Conservation (phyloP, 2,113 vertebrate species). For the Coreoperca whiteheadi region DNA sequence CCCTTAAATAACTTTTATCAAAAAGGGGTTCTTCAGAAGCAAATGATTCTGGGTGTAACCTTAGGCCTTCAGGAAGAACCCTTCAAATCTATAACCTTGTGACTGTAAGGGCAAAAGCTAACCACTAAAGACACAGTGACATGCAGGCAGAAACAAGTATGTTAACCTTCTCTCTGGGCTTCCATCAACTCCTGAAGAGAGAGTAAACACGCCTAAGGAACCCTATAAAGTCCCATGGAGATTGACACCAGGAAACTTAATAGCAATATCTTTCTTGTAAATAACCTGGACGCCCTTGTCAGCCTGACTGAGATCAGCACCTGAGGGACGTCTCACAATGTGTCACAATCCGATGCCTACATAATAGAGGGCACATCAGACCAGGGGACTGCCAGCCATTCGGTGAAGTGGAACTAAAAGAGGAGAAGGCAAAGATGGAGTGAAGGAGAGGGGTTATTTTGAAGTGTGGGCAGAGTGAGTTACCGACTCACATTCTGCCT, state of each 20-base stretch:
- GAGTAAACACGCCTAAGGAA: constrained; percentile 55
- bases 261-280: constrained; percentile 66
- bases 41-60: too few relatives aligned
- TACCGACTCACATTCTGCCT: constrained; percentile 54
- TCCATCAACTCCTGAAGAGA: constrained; percentile 58
- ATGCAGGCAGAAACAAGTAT: constrained; percentile 49
- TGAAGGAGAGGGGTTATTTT: constrained; percentile 56
- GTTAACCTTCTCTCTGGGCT: constrained; percentile 43
- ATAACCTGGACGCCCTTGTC: constrained; percentile 68
- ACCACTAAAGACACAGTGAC: constrained; percentile 31
- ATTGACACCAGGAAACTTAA: constrained; percentile 57
- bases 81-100: background rate
- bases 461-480: constrained; percentile 57
- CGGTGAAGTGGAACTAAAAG: constrained; percentile 59
- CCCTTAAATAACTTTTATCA: too few relatives aligned
- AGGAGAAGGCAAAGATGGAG: constrained; percentile 44
- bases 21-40: too few relatives aligned
- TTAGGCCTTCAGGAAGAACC: too few relatives aligned
- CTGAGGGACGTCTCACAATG: constrained; percentile 59
- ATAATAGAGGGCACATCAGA: constrained; percentile 65
- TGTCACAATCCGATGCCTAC: constrained; percentile 44
- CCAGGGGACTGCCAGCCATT: constrained; percentile 49
- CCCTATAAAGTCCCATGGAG: constrained; percentile 49
- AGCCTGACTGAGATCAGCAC: constrained; percentile 58
- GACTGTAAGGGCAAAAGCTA: constrained; percentile 31